Evolutionary conservation across 1,140 invertebrate species (phyloP), one percentile per base, ranked within the genome.

Genomic region (Gryon sp.): DNA sequence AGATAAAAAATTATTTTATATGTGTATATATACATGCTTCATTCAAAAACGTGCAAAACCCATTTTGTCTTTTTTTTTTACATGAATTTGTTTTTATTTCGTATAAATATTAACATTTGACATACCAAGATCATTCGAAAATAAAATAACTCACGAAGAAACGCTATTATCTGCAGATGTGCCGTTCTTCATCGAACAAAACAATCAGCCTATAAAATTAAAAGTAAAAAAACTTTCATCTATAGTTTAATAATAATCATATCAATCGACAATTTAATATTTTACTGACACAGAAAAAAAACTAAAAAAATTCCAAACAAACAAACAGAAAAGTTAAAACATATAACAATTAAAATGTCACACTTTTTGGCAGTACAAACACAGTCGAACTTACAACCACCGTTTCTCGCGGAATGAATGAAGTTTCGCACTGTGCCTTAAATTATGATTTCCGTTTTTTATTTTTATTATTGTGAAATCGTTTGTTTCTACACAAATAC

Each of bases 91-190:
- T 1, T 19, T 63, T 59, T 65, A 50, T 43, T 73, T 41, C 9
- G 8, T 52, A 65, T 65, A 73, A 73, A 73, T 73, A 59, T 65
- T 15, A 73, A 65, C 59, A 73, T 59, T 5, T 50, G 34, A 65
- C 48, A 43, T 50, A 65, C 59, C 7, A 63, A 57, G 11, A 41
- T 34, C 34, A 52, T 60, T 20, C 12, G 22, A 50, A 63, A 73
- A 48, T 48, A 48, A 63, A 63, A 48, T 62, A 24, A 53, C n/a
- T 48, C n/a, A n/a, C 11, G 26, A 22, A 7, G 24, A 22, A 59
- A 52, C 32, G 19, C 43, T 43, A 30, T 14, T 45, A 15, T 41
- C 45, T 28, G 9, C 45, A 22, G 22, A 28, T 59, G 59, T 22
- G 43, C 52, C 12, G 18, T 48, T 40, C 14, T 48, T 6, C 8